Base-by-base conservation (phyloP, 2,797 vertebrate genomes). In the Alectoris magna region DNA sequence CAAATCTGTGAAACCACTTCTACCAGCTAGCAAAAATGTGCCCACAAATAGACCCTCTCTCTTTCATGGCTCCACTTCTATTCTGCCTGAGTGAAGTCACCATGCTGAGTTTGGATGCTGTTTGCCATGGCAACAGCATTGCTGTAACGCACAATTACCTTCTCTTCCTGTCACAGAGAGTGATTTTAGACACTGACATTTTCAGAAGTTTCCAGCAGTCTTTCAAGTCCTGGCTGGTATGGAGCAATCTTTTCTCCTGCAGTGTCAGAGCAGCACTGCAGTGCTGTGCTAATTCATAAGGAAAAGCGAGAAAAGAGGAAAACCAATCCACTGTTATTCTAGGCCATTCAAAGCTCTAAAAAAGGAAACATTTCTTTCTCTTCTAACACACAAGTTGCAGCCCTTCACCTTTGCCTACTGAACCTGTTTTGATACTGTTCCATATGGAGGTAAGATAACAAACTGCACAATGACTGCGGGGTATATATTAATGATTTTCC, bases 51-150 rank as follows among this genome's bases (percentile, higher is more conserved):
- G 75, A 63, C 72, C 41, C 51, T 67, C 41, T 55, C 49, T 14
- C 41, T 34, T 82, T 82, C 85, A 48, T 6, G 79, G 80, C 64
- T 90, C 64, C 63, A 48, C 71, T 90, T 70, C 67, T 58, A 49
- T 95, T 86, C 91, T 91, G 92, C 94, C 80, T 88, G 83, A 93
- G 41, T 74, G 71, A 91, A 95, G 87, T 36, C 62, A 48, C 66
- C 86, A 80, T 36, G 74, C 92, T 91, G 93, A 91, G 93, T 58
- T 77, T 91, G 68, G 94, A 91, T 93, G 92, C 88, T 80, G 26
- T 73, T 93, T 92, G 66, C 95, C 94, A 94, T 87, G 71, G 92
- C 77, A 96, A 96, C 91, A 34, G 71, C 14, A 39, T 55, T 88
- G 77, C 67, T 84, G 69, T 72, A 95, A 93, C 75, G 88, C 64